These are phyloP conservation scores for Cynopterus sphinx DNA, from an alignment of 2,797 vertebrate species.

Conservation along the genomic window DNA sequence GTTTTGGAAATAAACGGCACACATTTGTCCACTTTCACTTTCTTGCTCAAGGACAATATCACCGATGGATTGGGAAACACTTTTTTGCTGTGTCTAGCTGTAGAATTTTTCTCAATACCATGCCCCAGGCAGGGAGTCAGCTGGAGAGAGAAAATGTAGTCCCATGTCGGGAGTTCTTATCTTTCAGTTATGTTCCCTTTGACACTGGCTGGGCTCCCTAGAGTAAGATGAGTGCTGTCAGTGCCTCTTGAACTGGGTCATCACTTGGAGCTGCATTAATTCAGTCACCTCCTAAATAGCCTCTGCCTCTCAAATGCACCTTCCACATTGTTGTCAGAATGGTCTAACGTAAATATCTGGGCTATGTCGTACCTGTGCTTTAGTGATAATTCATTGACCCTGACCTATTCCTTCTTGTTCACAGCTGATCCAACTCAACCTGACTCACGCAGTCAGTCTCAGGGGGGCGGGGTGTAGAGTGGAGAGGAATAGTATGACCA, in stretches of 20 bases:
- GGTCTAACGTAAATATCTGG: background rate
- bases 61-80: background rate
- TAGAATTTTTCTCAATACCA: background rate
- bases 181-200: background rate
- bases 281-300: background rate
- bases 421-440: background rate
- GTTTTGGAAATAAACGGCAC: background rate
- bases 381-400: background rate
- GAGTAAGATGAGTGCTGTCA: background rate
- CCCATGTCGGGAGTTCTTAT: background rate
- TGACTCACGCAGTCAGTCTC: background rate
- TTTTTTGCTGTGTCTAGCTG: background rate
- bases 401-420: background rate
- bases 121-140: background rate
- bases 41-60: background rate
- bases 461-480: background rate
- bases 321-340: background rate
- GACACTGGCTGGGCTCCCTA: background rate
- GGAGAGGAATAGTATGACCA: background rate
- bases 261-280: background rate
- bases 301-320: background rate
- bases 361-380: background rate
- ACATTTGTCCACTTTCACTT: background rate
- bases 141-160: background rate
- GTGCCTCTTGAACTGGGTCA: background rate